A percentile compares a stretch with the other conserved stretches of the same genome.
Evolutionary conservation across 2,888 invertebrate species (phyloP).

Genomic region (Carpatolechia fugitivella): DNA sequence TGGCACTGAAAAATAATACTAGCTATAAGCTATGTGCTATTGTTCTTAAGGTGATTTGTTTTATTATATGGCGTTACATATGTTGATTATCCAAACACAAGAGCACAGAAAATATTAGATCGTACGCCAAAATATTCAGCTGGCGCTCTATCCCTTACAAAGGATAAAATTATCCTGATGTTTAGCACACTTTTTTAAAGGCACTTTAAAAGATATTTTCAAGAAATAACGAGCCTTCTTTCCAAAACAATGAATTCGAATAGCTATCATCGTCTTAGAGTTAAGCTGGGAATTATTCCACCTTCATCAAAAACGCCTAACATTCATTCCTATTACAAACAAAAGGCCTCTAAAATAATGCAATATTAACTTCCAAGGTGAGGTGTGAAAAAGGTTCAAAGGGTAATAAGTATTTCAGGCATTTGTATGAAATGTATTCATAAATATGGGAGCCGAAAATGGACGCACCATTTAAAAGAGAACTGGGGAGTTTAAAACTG

Average conservation of each 20-base stretch:
- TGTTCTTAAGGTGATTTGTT: not conserved
- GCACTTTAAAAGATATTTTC: no score
- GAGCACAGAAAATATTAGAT: no score
- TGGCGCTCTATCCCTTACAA: no score
- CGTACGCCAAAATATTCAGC: no score
- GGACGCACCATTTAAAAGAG: no score
- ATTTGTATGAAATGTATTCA: not conserved
- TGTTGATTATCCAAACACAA: not conserved
- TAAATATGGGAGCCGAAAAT: not conserved
- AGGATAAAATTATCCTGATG: no score
- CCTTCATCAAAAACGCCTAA: not conserved
- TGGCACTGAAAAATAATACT: not conserved
- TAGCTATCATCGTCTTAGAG: no score
- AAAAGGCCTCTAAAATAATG: constrained; percentile 3
- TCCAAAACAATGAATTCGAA: no score
- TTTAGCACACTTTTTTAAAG: not conserved
- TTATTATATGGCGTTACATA: no score
- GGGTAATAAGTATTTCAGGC: not conserved
- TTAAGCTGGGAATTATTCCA: not conserved
- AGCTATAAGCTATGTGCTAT: constrained; percentile 2
- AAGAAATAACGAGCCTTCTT: no score
- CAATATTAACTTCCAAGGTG: constrained; percentile 2
- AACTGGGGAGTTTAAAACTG: no score
- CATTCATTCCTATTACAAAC: not conserved
- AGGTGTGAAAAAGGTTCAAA: constrained; percentile 3